These are phyloP conservation scores for Caenorhabditis brenneri DNA, from an alignment of 1,140 invertebrate species.

Conservation along the genomic window DNA sequence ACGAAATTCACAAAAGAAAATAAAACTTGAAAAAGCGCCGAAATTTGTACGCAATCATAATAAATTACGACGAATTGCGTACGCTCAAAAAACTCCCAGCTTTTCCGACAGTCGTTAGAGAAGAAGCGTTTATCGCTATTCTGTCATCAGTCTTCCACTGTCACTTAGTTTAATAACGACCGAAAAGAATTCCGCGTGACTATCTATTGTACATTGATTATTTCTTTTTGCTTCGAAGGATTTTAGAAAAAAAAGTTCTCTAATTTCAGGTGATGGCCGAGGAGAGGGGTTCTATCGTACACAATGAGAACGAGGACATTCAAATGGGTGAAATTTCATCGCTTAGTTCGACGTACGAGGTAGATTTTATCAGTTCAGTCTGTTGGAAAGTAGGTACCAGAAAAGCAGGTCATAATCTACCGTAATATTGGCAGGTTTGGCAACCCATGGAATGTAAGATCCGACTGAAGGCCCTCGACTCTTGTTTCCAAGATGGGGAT, in stretches of 20 bases:
- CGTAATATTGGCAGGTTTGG: slow-evolving; percentile 28
- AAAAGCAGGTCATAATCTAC: neutral
- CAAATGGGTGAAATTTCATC: neutral
- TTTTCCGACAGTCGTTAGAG: neutral
- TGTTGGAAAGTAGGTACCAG: neutral
- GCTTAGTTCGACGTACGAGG: neutral
- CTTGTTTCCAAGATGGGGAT: neutral
- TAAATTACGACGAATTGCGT: neutral
- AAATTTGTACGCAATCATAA: neutral
- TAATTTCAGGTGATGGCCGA: neutral
- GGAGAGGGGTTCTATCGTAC: neutral
- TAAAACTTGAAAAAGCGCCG: neutral
- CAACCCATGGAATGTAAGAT: neutral
- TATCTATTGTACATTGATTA: neutral
- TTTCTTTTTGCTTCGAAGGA: neutral
- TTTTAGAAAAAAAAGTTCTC: neutral
- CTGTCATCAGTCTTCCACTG: neutral
- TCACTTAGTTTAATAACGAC: neutral
- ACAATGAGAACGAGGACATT: neutral
- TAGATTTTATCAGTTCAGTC: neutral
- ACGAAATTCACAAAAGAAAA: neutral
- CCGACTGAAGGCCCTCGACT: neutral
- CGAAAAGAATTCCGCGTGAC: neutral
- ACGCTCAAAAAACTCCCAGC: neutral
- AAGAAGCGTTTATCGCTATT: neutral